Conservation (phyloP, 2,888 invertebrate species). For the Leptopterna dolabrata region DNA sequence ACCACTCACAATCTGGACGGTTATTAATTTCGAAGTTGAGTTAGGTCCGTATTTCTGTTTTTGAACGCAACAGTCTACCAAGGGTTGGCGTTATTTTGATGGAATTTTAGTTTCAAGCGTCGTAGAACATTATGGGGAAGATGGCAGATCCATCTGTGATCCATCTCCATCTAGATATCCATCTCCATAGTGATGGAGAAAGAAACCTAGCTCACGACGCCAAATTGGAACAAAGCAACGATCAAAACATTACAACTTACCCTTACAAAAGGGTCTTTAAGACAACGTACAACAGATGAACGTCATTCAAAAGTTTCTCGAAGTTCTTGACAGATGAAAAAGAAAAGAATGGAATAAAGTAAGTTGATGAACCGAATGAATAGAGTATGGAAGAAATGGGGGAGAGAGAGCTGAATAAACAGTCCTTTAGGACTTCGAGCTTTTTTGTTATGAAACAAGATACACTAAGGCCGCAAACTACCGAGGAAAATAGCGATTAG, state of each 20-base stretch:
- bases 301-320: not conserved
- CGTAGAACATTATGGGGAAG: no score
- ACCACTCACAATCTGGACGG: no score
- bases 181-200: no score
- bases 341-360: not conserved
- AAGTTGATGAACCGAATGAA: not conserved
- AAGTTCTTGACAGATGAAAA: not conserved
- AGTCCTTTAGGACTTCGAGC: not conserved
- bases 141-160: no score
- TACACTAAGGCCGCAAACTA: constrained; percentile 13
- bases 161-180: no score
- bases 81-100: no score
- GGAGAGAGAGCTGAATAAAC: not conserved
- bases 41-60: no score
- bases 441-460: constrained; percentile 36
- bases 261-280: not conserved
- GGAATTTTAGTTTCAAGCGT: no score
- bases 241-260: not conserved
- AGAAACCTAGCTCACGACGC: no score
- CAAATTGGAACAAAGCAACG: no score
- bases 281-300: not conserved
- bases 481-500: constrained; percentile 33
- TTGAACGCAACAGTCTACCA: no score
- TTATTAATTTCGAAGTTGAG: no score
- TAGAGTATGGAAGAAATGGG: not conserved